Evolutionary conservation across 2,113 vertebrate species (phyloP), one percentile per base, ranked within the genome.

Genomic region (Machaerirhynchus nigripectus): DNA sequence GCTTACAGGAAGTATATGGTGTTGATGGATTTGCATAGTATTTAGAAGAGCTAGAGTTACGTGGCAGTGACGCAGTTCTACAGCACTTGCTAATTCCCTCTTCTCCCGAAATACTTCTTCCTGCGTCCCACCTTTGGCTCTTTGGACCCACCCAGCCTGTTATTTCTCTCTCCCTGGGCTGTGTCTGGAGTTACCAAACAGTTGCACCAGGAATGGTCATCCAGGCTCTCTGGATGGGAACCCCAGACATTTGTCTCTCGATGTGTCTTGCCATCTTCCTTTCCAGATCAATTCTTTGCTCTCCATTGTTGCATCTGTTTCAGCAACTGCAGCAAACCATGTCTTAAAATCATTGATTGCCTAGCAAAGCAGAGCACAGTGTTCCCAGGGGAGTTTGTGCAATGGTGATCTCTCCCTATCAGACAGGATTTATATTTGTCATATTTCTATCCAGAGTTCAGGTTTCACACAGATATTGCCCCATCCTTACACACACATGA

Each of bases 31-130:
- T 97, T 95, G 88, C 90, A 75, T 95, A 96, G 92, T 60, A 71
- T 93, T 97, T 94, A 88, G 93, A 86, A 81, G 90, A 92, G 90
- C 95, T 96, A 93, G 90, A 87, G 53, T 96, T 93, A 94, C 95
- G 90, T 9, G 49, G 95, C 83, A 68, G 44, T 96, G 95, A 95
- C 64, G 83, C 71, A 95, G 93, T 83, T 93, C 75, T 57, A 24
- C 76, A 82, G 83, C 59, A 90, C 79, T 92, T 86, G 88, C 44
- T 95, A 96, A 95, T 96, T 96, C 96, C 93, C 60, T 65, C 75
- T 92, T 95, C 93, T 88, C 76, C 71, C 87, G 75, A 92, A 44
- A 90, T 84, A 52, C 88, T 96, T 94, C 76, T 90, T 96, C n/a
- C 64, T 90, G 85, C 64, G 68, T 96, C 69, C 73, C 13, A 27